Evolutionary conservation across 2,113 vertebrate genomes (phyloP).

Genomic region (zebrafish (Danio rerio)): DNA sequence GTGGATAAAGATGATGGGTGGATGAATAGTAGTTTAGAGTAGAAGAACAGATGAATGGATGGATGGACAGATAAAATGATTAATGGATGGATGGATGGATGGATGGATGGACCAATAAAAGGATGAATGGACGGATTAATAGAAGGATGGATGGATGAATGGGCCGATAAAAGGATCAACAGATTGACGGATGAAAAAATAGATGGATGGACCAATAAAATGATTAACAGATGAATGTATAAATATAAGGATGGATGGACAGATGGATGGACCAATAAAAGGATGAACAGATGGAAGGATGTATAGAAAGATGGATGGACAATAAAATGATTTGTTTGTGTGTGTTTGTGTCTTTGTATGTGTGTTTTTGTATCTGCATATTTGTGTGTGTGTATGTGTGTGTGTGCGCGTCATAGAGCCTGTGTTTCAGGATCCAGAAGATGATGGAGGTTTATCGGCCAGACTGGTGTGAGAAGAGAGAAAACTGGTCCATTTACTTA

Average conservation of each 20-base stretch:
- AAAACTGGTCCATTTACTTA: slow-evolving; percentile 94
- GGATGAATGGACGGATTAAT: accelerated
- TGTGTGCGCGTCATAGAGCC: slow-evolving; percentile 73
- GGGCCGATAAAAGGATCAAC: accelerated
- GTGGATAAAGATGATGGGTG: too few species aligned
- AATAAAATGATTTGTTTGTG: too few species aligned
- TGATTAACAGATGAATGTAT: not conserved
- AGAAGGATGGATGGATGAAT: too few species aligned
- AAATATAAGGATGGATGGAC: not conserved
- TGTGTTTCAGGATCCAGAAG: slow-evolving; percentile 94
- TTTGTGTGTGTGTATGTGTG: not conserved
- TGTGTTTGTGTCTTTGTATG: too few species aligned
- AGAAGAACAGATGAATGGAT: too few species aligned
- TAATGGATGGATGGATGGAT: not conserved
- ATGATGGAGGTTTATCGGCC: slow-evolving; percentile 97
- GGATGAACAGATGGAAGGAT: not conserved
- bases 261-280: not conserved
- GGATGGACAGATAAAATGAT: not conserved
- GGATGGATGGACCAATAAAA: not conserved
- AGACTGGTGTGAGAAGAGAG: slow-evolving; percentile 91
- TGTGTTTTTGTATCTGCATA: too few species aligned
- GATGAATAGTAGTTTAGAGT: too few species aligned
- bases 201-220: accelerated
- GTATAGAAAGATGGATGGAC: not conserved
- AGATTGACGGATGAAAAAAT: not conserved